Evolutionary conservation across 2,797 vertebrate species (phyloP).

Genomic region (Lepidocolaptes lacrymiger): DNA sequence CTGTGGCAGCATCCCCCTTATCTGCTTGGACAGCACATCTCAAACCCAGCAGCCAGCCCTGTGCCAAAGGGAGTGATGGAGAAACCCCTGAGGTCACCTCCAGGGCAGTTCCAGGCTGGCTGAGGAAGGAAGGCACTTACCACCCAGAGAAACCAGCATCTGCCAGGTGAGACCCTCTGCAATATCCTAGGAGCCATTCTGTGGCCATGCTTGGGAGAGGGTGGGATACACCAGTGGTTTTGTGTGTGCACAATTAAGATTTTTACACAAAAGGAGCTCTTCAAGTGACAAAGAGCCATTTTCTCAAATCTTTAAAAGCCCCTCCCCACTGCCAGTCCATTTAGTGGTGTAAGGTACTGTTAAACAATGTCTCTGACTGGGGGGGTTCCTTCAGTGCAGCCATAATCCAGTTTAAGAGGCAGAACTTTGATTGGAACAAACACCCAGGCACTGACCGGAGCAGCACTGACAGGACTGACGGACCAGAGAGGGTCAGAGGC

Average conservation of each 20-base stretch:
- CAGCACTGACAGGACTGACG: not conserved
- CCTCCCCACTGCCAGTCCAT: not conserved
- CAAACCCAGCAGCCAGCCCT: not conserved
- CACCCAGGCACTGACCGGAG: not conserved
- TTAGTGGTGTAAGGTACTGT: not conserved
- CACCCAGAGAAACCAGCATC: not conserved
- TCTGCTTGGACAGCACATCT: not conserved
- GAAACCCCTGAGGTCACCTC: not conserved
- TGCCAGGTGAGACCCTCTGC: not conserved
- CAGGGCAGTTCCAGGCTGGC: not conserved
- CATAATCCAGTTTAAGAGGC: not conserved
- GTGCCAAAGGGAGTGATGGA: not conserved
- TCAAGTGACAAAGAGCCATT: not conserved
- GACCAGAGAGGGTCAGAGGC: not conserved
- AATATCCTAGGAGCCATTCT: not conserved
- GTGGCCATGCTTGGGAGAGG: not conserved
- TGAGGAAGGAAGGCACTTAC: not conserved
- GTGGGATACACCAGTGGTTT: no score
- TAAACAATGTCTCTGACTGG: not conserved
- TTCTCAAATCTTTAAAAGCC: not conserved
- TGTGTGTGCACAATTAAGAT: not conserved
- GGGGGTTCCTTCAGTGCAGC: not conserved
- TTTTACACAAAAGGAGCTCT: not conserved
- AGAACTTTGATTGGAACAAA: not conserved
- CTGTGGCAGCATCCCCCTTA: not conserved